Percentiles rank a stretch among this genome's conserved stretches.
Evolutionary conservation across 2,888 invertebrate genomes (phyloP).

Genomic region (Corbicula japonica): DNA sequence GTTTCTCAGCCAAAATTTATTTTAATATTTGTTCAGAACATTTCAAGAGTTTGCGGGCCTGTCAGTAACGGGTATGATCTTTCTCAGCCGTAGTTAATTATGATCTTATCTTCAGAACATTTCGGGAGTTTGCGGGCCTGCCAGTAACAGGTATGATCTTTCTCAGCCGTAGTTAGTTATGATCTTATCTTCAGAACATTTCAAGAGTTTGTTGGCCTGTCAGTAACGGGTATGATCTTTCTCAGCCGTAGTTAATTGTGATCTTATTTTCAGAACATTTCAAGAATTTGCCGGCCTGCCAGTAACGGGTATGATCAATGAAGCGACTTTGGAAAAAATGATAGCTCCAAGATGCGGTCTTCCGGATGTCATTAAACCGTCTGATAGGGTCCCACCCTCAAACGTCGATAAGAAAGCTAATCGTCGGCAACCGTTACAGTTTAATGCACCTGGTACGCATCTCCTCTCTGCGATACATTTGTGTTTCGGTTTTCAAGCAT

Average conservation of each 20-base stretch:
- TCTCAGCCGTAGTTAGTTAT: no score
- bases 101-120: no score
- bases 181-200: constrained; percentile 73
- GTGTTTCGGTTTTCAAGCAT: no score
- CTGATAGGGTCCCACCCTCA: constrained; percentile 52
- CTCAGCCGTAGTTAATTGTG: no score
- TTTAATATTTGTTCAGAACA: no score
- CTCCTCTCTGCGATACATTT: no score
- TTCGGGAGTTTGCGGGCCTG: no score
- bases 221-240: constrained; percentile 78
- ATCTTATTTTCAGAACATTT: constrained; percentile 73
- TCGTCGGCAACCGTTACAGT: constrained; percentile 63
- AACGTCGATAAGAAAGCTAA: neutral
- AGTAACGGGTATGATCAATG: constrained; percentile 79
- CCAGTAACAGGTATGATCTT: no score
- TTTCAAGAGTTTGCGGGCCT: no score
- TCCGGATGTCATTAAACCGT: constrained; percentile 77
- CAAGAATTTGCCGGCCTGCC: constrained; percentile 81
- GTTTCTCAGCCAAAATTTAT: no score
- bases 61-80: no score
- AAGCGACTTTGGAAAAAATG: constrained; percentile 79
- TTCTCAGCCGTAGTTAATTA: no score
- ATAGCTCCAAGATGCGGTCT: constrained; percentile 82
- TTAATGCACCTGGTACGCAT: constrained; percentile 69
- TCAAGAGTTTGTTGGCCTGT: constrained; percentile 81